Evolutionary conservation across 2,888 invertebrate species (phyloP).

Genomic region (Gymnosoma rotundatum): DNA sequence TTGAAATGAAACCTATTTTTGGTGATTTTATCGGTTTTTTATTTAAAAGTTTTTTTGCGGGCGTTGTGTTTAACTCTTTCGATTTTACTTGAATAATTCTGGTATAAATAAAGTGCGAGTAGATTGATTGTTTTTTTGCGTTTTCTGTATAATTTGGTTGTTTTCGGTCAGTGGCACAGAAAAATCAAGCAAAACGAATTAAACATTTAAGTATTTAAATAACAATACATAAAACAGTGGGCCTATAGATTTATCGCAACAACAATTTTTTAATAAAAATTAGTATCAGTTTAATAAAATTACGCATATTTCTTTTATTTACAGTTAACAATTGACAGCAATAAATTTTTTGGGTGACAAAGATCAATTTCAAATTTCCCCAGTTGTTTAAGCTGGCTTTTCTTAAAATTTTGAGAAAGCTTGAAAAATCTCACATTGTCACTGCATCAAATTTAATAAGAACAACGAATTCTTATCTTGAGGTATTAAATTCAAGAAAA

Average conservation of each 20-base stretch:
- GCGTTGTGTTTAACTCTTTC: background rate
- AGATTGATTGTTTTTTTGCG: slow-evolving; percentile 7
- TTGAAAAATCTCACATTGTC: too few relatives aligned
- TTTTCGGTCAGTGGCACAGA: slow-evolving; percentile 64
- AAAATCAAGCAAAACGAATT: slow-evolving; percentile 27
- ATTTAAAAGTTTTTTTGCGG: slow-evolving; percentile 24
- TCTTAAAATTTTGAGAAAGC: too few relatives aligned
- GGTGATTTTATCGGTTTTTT: background rate
- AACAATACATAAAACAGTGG: slow-evolving; percentile 2
- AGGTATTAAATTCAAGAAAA: too few relatives aligned
- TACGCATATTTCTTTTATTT: too few relatives aligned
- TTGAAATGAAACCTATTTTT: slow-evolving; percentile 14
- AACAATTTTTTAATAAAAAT: background rate
- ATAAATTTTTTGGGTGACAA: too few relatives aligned
- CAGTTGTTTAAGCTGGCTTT: too few relatives aligned
- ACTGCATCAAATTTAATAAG: too few relatives aligned
- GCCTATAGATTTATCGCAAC: too few relatives aligned
- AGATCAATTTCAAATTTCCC: too few relatives aligned
- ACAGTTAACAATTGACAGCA: too few relatives aligned
- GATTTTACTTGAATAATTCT: slow-evolving; percentile 16
- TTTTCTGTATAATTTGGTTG: slow-evolving; percentile 10
- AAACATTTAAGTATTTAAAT: slow-evolving; percentile 6
- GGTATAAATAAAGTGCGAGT: slow-evolving; percentile 17
- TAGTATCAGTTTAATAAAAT: too few relatives aligned
- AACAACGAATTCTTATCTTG: too few relatives aligned